Base-by-base conservation (phyloP, 2,113 vertebrate genomes). In the Equus quagga region DNA sequence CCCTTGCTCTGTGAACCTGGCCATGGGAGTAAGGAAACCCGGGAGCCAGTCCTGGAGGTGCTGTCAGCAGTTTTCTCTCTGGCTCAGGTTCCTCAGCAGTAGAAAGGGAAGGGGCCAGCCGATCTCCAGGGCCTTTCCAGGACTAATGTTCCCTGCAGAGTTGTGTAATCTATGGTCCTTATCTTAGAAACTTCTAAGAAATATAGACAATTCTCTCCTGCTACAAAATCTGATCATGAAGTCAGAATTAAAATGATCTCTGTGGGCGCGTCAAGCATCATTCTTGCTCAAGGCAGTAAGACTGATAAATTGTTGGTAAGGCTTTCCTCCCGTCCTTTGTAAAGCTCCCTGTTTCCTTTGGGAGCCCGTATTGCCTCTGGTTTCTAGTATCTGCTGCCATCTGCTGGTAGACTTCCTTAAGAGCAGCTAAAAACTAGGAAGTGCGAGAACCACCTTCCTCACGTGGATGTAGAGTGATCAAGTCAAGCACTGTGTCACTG, bases 301-400 rank as follows among this genome's bases (percentile, higher is more conserved):
- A 11, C 31, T 0, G 46, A 44, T 8, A 1, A 78, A 33, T 21
- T 44, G 10, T 11, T 36, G 17, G 21, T 2, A 9, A 56, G 26
- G 49, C 67, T 70, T 60, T 3, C 13, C 46, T 15, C 2, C 14
- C 7, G 49, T 69, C 36, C 19, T 2, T 41, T 41, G 31, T 26
- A 9, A 54, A 21, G 26, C 79, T 3, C 8, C 6, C 0, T 0
- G 12, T 19, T 56, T 41, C 58, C 49, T 36, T 13, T 6, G 0
- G 3, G 36, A 76, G 51, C 2, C 31, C 6, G 0, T 2, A 5
- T 3, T 51, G 65, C 31, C 28, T 49, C 33, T 17, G 28, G 26
- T 17, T 33, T 8, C 0, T 85, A 96, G 96, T 69, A 19, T 98
- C 75, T 99, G 98, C 98, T 99, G 99, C 98, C 98, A 96, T 36